phyloP scores from a whole-genome alignment of 2,888 invertebrate species.

The Limenitis camilla region DNA sequence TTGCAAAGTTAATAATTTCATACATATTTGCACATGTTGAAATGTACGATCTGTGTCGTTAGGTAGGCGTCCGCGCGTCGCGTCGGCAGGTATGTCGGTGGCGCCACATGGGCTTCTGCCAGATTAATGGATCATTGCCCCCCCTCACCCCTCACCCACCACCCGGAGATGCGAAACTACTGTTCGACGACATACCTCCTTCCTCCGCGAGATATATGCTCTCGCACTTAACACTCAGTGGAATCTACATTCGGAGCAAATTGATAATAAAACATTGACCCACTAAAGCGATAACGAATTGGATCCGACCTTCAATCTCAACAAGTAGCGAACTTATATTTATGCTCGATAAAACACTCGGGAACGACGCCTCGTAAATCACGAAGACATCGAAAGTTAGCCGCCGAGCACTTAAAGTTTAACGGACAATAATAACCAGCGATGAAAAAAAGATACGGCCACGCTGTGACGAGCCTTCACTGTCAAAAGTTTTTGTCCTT shows the following conservation, averaged over 20 bases:
- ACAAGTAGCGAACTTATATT: conserved; percentile 70
- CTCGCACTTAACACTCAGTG: conserved; percentile 48
- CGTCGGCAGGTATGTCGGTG: conserved; percentile 71
- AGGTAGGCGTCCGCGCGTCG: conserved; percentile 71
- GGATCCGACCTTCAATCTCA: conserved; percentile 65
- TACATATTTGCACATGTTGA: conserved; percentile 44
- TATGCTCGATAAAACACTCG: conserved; percentile 74
- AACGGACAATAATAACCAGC: conserved; percentile 71
- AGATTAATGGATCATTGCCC: conserved; percentile 90
- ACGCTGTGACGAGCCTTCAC: conserved; percentile 43
- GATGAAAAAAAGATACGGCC: conserved; percentile 64
- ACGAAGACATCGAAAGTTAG: conserved; percentile 69
- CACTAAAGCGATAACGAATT: conserved; percentile 46
- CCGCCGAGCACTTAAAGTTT: conserved; percentile 72
- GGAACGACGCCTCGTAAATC: conserved; percentile 69
- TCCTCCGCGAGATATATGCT: conserved; percentile 56
- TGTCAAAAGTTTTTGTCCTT: too few relatives aligned
- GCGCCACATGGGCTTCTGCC: conserved; percentile 87
- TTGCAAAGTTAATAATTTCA: conserved; percentile 27
- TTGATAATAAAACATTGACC: conserved; percentile 44
- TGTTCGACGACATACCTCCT: conserved; percentile 61
- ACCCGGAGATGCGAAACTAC: conserved; percentile 61
- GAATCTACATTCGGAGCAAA: conserved; percentile 25
- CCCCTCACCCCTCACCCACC: conserved; percentile 75
- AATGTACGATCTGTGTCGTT: conserved; percentile 59